Conservation (phyloP, 1,140 invertebrate species). For the Pinna nobilis region DNA sequence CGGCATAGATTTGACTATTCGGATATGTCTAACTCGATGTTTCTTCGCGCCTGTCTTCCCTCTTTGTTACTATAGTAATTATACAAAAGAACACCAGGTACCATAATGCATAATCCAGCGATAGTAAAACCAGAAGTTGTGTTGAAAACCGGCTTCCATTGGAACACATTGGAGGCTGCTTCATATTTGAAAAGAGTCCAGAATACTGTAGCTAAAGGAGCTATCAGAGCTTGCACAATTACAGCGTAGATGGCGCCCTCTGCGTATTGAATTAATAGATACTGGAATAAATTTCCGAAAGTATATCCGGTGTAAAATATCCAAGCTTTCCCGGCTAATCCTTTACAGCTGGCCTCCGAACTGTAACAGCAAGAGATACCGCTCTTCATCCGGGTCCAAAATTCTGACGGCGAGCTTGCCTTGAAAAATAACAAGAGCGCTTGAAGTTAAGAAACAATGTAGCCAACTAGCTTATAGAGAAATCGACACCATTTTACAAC, state of each 20-base stretch:
- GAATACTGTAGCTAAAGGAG: constrained; percentile 53
- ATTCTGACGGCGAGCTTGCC: constrained; percentile 38
- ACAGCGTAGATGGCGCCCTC: constrained; percentile 55
- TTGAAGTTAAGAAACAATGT: too few relatives aligned
- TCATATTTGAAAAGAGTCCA: constrained; percentile 55
- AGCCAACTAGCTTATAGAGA: too few relatives aligned
- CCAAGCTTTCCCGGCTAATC: constrained; percentile 48
- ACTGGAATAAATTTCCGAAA: constrained; percentile 55
- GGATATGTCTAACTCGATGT: too few relatives aligned
- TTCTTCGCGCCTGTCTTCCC: too few relatives aligned
- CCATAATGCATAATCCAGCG: constrained; percentile 45
- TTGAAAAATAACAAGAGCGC: constrained; percentile 30
- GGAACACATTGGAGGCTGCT: constrained; percentile 26
- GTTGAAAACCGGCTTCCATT: constrained; percentile 49
- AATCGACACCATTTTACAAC: not conserved
- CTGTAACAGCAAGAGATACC: constrained; percentile 48
- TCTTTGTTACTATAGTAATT: constrained; percentile 56
- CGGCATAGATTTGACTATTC: too few relatives aligned
- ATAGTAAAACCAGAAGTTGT: constrained; percentile 52
- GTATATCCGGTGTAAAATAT: constrained; percentile 49
- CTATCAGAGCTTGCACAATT: constrained; percentile 49
- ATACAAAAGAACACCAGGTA: constrained; percentile 54
- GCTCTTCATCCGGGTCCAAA: constrained; percentile 23
- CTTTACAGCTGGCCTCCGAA: constrained; percentile 36
- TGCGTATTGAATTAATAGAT: constrained; percentile 54